Percentiles rank a stretch among this genome's conserved stretches.
Conservation (phyloP, 2,888 invertebrate species). For the Homarus gammarus region DNA sequence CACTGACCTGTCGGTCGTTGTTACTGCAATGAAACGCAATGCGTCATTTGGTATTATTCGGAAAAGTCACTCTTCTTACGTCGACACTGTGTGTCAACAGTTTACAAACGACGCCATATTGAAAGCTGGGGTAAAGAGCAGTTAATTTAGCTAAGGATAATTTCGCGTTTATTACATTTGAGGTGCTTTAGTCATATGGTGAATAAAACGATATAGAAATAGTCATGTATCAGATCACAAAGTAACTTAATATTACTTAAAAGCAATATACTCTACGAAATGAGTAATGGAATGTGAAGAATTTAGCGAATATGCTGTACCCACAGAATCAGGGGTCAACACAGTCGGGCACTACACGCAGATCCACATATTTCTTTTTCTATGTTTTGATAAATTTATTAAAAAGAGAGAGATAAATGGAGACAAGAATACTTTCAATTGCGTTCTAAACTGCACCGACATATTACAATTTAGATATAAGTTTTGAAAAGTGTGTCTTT, state of each 20-base stretch:
- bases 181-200: not conserved
- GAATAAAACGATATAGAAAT: not conserved
- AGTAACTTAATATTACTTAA: not conserved
- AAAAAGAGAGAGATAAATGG: too few species aligned
- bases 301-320: constrained; percentile 46
- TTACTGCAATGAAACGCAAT: not conserved
- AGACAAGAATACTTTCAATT: too few species aligned
- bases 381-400: not conserved
- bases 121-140: constrained; percentile 20
- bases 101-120: constrained; percentile 69
- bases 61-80: not conserved
- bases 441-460: too few species aligned
- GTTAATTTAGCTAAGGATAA: constrained; percentile 19
- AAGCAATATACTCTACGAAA: not conserved
- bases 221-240: not conserved
- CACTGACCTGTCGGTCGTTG: constrained; percentile 34
- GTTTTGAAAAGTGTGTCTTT: too few species aligned
- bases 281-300: constrained; percentile 47
- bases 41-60: constrained; percentile 12
- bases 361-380: constrained; percentile 2
- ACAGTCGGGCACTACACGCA: constrained; percentile 7
- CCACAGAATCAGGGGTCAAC: constrained; percentile 27
- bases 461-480: too few species aligned
- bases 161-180: constrained; percentile 29
- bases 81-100: constrained; percentile 55